Percentiles rank a stretch among this genome's conserved stretches.
phyloP scores from a whole-genome alignment of 2,797 vertebrate genomes.

The Coregonus ussuriensis region DNA sequence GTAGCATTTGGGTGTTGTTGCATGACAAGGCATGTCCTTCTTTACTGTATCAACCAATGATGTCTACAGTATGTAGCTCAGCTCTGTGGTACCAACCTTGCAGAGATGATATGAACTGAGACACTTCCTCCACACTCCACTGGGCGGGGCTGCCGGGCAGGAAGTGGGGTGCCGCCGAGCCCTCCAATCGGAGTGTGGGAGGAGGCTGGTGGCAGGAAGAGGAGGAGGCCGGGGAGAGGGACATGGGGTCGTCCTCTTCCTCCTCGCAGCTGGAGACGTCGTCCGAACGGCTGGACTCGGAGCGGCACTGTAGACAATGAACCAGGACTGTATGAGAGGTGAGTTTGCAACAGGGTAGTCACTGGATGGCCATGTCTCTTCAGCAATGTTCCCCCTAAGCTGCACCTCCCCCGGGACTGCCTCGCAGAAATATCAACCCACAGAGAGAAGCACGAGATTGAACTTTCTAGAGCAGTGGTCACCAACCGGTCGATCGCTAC shows the following conservation, averaged over 20 bases:
- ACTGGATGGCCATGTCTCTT: too few relatives aligned
- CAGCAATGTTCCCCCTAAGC: too few relatives aligned
- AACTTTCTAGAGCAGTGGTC: too few relatives aligned
- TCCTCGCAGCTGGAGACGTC: conserved; percentile 93
- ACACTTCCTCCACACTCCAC: conserved; percentile 96
- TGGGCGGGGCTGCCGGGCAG: conserved; percentile 84
- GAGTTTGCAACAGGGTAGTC: neutral
- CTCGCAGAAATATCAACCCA: too few relatives aligned
- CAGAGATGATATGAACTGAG: conserved; percentile 92
- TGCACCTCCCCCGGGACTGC: too few relatives aligned
- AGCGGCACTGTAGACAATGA: conserved; percentile 70
- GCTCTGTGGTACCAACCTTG: conserved; percentile 78
- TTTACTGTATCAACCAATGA: too few relatives aligned
- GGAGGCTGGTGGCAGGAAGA: conserved; percentile 82
- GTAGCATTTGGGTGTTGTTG: too few relatives aligned
- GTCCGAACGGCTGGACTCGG: conserved; percentile 93
- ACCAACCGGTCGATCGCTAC: too few relatives aligned
- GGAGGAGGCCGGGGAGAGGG: conserved; percentile 84
- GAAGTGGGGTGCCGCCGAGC: conserved; percentile 73
- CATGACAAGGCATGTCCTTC: too few relatives aligned
- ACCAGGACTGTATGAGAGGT: neutral
- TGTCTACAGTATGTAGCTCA: too few relatives aligned
- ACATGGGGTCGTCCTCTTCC: conserved; percentile 81
- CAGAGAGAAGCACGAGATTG: too few relatives aligned
- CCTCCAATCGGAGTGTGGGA: conserved; percentile 77